A percentile compares a stretch with the other conserved stretches of the same genome.
Conservation (phyloP, 1,140 invertebrate genomes). For the Drosophila watanabei region DNA sequence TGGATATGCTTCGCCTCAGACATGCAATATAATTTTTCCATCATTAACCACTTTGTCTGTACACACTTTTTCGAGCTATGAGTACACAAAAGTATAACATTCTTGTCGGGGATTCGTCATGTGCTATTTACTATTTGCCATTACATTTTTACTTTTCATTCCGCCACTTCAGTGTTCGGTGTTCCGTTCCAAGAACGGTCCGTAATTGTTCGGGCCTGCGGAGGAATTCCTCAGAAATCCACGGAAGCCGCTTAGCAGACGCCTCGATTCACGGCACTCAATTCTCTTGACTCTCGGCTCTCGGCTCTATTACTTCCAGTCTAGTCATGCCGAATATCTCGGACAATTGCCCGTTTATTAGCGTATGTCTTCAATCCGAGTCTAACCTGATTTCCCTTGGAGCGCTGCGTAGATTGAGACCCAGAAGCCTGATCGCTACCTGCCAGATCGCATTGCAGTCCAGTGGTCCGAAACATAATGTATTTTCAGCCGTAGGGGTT, state of each 20-base stretch:
- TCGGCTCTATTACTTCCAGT: constrained; percentile 35
- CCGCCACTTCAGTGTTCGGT: constrained; percentile 26
- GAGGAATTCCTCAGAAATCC: constrained; percentile 47
- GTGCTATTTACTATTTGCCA: constrained; percentile 76
- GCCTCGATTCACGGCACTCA: constrained; percentile 4
- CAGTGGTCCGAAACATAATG: constrained; percentile 37
- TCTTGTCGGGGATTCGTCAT: constrained; percentile 69
- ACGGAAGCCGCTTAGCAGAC: constrained; percentile 61
- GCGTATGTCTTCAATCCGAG: constrained; percentile 67
- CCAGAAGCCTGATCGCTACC: constrained; percentile 14
- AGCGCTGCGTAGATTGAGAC: constrained; percentile 19
- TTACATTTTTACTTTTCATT: constrained; percentile 69
- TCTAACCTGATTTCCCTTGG: constrained; percentile 73
- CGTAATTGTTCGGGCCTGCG: constrained; percentile 52
- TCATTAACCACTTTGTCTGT: constrained; percentile 71
- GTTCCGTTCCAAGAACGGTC: constrained; percentile 74
- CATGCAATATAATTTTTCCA: constrained; percentile 66
- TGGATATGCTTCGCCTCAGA: constrained; percentile 53
- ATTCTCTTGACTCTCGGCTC: constrained; percentile 22
- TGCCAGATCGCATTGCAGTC: constrained; percentile 36
- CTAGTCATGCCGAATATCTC: constrained; percentile 52
- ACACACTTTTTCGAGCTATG: constrained; percentile 14
- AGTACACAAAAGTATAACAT: constrained; percentile 46
- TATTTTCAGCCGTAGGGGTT: constrained; percentile 1
- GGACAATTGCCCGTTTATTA: constrained; percentile 70